These are phyloP conservation scores for Limnephilus auricula DNA, from an alignment of 2,888 invertebrate genomes.

Conservation along the genomic window DNA sequence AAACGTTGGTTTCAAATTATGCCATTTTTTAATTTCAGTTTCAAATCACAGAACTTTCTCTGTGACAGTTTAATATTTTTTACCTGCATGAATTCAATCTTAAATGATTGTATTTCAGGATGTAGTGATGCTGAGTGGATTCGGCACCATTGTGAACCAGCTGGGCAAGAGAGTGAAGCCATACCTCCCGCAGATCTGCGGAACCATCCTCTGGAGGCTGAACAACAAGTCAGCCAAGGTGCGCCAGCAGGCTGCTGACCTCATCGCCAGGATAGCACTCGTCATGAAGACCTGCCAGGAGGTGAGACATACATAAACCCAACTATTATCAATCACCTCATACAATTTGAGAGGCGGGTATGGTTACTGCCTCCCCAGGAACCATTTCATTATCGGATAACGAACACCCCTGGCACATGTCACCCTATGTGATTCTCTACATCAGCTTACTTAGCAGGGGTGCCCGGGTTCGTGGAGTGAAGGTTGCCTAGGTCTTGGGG, in stretches of 20 bases:
- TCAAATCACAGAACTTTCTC: no score
- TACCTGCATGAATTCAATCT: neutral
- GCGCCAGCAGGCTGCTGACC: conserved; percentile 98
- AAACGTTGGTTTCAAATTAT: no score
- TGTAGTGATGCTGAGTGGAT: conserved; percentile 99
- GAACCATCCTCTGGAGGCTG: conserved; percentile 99
- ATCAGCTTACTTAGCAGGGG: no score
- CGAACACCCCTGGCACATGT: no score
- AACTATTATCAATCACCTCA: no score
- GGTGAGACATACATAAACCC: conserved; percentile 71
- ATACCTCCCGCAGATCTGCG: conserved; percentile 99
- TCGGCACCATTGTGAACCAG: conserved; percentile 99
- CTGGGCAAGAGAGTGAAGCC: conserved; percentile 98
- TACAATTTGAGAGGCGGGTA: no score
- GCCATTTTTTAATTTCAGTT: no score
- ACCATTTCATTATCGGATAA: no score
- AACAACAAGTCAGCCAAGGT: conserved; percentile 99
- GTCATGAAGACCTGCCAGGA: conserved; percentile 99
- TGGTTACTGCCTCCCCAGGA: no score
- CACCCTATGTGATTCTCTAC: no score
- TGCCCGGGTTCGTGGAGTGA: no score
- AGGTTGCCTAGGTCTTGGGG: no score
- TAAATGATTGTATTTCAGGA: conserved; percentile 79
- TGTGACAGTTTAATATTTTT: neutral
- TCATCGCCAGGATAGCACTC: conserved; percentile 97